Base-by-base conservation (phyloP, 1,140 invertebrate species). In the Alviniconcha marisindica region DNA sequence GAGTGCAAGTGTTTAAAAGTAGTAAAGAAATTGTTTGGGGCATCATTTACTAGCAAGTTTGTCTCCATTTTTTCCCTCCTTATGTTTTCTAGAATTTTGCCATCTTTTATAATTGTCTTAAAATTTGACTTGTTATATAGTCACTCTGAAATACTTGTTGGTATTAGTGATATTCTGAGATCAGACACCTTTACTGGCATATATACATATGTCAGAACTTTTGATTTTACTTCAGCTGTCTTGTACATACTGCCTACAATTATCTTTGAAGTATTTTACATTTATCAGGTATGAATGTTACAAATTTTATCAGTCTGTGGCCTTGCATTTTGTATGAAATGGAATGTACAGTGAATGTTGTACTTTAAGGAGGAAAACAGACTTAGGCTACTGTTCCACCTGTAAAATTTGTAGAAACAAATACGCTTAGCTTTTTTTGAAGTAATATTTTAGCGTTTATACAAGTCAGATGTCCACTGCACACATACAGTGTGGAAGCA, bases 401-500 rank as follows among this genome's bases (percentile, higher is more conserved):
- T 74, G n/a, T 74, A 42, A 3, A 42, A 38, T 74, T 74, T 28
- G n/a, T 36, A 18, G 42, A 21, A n/a, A 74, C 24, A 3, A 74
- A 40, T 74, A 66, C 33, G 0, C 36, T 38, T 40, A 5, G 24
- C 24, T 40, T 71, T 71, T 24, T 71, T 42, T 18, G 1, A 7
- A 71, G 15, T 48, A 48, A 18, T 63, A n/a, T 63, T n/a, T 48
- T 76, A 76, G 40, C 44, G 12, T 76, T 51, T 51, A 51, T 76
- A 76, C 40, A 40, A 54, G 44, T 33, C 73, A 76, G 44, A 33
- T 76, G 73, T 21, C 28, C 73, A 76, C n/a, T 76, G 44, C 44
- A 51, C 33, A 24, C 36, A 44, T 42, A 21, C 42, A 18, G 12
- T 14, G 18, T 42, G 73, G 40, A 42, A 21, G 73, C n/a, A 44